Percentiles rank a stretch among this genome's conserved stretches.
Conservation (phyloP, 2,888 invertebrate species). For the Philhelius pedissequus region DNA sequence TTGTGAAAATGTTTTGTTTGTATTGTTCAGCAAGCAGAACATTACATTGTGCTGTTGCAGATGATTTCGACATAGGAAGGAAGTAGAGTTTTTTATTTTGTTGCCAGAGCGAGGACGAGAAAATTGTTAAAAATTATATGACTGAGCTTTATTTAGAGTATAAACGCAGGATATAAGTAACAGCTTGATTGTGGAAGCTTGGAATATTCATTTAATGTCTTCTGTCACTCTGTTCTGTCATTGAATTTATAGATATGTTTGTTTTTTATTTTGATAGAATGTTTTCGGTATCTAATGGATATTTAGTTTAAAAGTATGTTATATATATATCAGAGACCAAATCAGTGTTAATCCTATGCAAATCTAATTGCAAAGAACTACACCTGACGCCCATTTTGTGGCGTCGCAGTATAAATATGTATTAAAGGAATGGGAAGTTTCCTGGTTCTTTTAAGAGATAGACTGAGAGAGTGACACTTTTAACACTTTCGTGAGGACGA, state of each 20-base stretch:
- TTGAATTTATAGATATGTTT: neutral
- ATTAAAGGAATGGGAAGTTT: neutral
- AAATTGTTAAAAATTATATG: neutral
- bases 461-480: slow-evolving; percentile 36
- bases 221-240: neutral
- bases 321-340: neutral
- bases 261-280: too few relatives aligned
- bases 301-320: neutral
- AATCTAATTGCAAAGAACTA: slow-evolving; percentile 37
- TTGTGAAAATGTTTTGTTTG: slow-evolving; percentile 50
- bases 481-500: slow-evolving; percentile 52
- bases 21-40: neutral
- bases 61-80: slow-evolving; percentile 13
- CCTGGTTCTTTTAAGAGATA: neutral
- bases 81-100: neutral
- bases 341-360: slow-evolving; percentile 44
- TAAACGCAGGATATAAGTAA: neutral
- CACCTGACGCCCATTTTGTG: slow-evolving; percentile 7
- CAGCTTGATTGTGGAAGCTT: neutral
- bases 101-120: neutral
- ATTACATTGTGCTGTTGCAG: slow-evolving; percentile 18
- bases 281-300: neutral
- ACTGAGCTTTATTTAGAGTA: neutral
- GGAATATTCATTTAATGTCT: neutral
- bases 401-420: neutral